Conservation (phyloP, 2,113 vertebrate species). For the Emydura subglobosa region DNA sequence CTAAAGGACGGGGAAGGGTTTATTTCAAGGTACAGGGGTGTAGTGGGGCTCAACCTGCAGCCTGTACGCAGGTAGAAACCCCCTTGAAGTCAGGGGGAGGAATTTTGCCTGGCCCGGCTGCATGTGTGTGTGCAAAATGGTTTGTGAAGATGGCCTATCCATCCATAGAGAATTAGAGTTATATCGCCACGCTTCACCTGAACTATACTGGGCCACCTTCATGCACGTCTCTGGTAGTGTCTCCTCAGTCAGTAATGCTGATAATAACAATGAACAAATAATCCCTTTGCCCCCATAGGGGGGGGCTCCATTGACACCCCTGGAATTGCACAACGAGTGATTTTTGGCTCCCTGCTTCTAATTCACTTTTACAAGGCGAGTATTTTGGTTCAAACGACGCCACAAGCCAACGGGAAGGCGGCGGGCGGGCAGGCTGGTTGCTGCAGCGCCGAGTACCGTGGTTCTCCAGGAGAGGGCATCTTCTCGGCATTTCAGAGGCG, state of each 20-base stretch:
- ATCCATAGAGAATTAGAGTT: too few species aligned
- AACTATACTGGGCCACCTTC: background rate
- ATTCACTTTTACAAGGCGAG: background rate
- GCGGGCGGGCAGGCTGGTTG: background rate
- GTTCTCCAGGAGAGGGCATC: background rate
- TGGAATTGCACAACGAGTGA: too few species aligned
- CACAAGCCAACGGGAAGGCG: background rate
- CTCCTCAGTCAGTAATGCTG: too few species aligned
- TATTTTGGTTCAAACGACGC: background rate
- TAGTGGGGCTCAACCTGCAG: too few species aligned
- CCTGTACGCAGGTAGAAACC: too few species aligned
- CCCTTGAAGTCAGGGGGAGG: background rate
- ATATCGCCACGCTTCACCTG: background rate
- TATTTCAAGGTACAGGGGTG: background rate
- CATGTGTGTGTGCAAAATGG: background rate
- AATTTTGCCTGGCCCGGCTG: background rate
- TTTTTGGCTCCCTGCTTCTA: background rate
- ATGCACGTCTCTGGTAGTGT: background rate
- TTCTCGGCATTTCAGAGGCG: background rate
- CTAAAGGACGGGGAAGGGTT: too few species aligned
- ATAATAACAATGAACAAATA: too few species aligned
- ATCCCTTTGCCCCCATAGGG: too few species aligned
- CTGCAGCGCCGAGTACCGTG: background rate
- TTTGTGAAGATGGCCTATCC: background rate
- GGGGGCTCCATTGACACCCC: background rate